These are phyloP conservation scores for Cacoxenus indagator DNA, from an alignment of 2,888 invertebrate genomes.

Conservation along the genomic window DNA sequence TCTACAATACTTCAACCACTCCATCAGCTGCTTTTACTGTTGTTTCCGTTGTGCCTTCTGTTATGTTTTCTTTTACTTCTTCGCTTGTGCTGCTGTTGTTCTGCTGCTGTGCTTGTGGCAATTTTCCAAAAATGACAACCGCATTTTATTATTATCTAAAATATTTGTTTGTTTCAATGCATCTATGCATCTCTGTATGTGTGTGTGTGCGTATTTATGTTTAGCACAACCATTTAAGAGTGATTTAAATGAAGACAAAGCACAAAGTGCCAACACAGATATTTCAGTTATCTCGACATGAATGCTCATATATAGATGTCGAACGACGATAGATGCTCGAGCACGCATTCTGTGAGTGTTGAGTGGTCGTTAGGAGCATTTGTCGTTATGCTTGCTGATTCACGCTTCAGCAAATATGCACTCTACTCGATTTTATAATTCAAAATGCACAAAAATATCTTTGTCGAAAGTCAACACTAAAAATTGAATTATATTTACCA, in stretches of 20 bases:
- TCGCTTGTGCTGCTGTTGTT: too few species aligned
- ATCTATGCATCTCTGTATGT: too few species aligned
- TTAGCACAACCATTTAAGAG: background rate
- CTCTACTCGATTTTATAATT: background rate
- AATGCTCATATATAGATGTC: too few species aligned
- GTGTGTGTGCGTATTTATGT: background rate
- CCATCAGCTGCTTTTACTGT: too few species aligned
- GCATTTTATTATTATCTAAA: constrained; percentile 17
- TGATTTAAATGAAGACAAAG: background rate
- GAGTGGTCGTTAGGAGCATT: background rate
- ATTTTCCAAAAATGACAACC: constrained; percentile 14
- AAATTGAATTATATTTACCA: constrained; percentile 17
- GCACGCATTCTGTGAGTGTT: background rate
- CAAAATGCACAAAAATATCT: background rate
- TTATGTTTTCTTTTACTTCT: too few species aligned
- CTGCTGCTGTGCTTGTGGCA: constrained; percentile 4
- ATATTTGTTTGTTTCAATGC: too few species aligned
- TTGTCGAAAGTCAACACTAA: constrained; percentile 13
- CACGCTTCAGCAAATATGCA: background rate
- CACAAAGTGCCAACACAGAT: too few species aligned
- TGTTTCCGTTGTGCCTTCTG: too few species aligned
- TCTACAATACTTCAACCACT: too few species aligned
- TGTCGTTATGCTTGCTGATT: too few species aligned
- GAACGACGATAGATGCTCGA: background rate
- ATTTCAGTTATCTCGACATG: too few species aligned